Evolutionary conservation across 2,888 invertebrate species (phyloP).

Genomic region (Beris morrisii): DNA sequence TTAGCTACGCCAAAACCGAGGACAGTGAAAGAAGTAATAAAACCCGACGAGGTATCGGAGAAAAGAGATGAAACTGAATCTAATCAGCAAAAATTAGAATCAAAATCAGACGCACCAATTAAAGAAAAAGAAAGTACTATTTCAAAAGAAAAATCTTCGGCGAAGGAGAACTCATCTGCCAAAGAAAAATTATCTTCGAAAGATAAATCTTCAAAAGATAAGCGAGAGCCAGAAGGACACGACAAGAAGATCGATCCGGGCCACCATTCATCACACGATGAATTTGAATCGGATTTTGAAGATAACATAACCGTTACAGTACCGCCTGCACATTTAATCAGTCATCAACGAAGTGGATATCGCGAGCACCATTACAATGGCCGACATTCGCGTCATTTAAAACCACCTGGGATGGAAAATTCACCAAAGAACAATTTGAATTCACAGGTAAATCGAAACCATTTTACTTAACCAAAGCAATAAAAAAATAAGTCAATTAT

Average conservation of each 20-base stretch:
- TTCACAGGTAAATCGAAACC: slow-evolving; percentile 20
- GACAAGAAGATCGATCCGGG: slow-evolving; percentile 32
- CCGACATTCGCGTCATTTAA: slow-evolving; percentile 46
- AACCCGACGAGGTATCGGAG: slow-evolving; percentile 1
- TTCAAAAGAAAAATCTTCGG: neutral
- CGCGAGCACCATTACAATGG: slow-evolving; percentile 42
- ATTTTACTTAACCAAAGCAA: neutral
- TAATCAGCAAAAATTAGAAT: slow-evolving; percentile 18
- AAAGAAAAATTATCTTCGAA: neutral
- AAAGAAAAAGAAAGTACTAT: neutral
- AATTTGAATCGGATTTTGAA: slow-evolving; percentile 61
- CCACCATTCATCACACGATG: slow-evolving; percentile 43
- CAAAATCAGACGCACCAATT: slow-evolving; percentile 4
- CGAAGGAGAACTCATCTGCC: slow-evolving; percentile 9
- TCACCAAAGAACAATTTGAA: slow-evolving; percentile 42
- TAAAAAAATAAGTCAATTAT: neutral
- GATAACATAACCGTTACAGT: slow-evolving; percentile 64
- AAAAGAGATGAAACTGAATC: neutral
- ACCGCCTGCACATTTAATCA: slow-evolving; percentile 54
- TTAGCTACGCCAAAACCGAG: slow-evolving; percentile 28
- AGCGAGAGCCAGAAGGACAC: neutral
- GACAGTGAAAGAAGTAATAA: slow-evolving; percentile 1
- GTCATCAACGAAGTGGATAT: slow-evolving; percentile 37
- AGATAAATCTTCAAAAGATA: slow-evolving; percentile 7
- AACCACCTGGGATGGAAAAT: slow-evolving; percentile 58